phyloP scores from a whole-genome alignment of 2,888 invertebrate species.

The Agrotis exclamationis region DNA sequence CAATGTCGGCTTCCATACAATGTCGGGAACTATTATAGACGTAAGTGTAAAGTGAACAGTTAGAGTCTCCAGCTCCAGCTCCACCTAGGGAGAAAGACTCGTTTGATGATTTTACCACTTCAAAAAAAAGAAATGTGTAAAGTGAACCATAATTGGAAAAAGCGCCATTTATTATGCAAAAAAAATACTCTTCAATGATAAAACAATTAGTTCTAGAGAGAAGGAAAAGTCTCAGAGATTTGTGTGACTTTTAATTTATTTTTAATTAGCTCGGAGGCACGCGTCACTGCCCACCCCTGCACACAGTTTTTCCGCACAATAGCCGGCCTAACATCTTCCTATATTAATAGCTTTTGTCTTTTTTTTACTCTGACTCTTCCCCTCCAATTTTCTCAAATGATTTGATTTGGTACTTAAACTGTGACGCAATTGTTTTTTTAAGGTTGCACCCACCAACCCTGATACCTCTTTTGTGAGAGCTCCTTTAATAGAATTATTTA shows the following conservation, averaged over 20 bases:
- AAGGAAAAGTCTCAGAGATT: slow-evolving; percentile 29
- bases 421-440: slow-evolving; percentile 27
- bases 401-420: slow-evolving; percentile 17
- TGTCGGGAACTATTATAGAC: not conserved
- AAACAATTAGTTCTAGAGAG: slow-evolving; percentile 40
- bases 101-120: no score
- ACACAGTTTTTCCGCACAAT: slow-evolving; percentile 44
- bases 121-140: no score
- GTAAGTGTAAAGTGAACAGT: no score
- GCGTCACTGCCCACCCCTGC: slow-evolving; percentile 37
- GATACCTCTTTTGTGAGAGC: slow-evolving; percentile 34
- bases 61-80: no score
- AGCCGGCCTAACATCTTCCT: slow-evolving; percentile 24
- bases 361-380: not conserved
- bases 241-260: slow-evolving; percentile 60
- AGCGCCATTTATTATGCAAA: slow-evolving; percentile 36
- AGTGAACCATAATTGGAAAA: slow-evolving; percentile 14
- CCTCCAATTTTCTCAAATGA: slow-evolving; percentile 15
- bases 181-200: slow-evolving; percentile 30
- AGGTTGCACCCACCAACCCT: slow-evolving; percentile 15
- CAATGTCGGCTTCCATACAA: not conserved
- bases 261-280: slow-evolving; percentile 55
- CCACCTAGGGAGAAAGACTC: no score
- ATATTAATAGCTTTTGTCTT: slow-evolving; percentile 24
- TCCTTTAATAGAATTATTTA: slow-evolving; percentile 50